Conservation (phyloP, 1,140 invertebrate species). For the Sitophilus oryzae region DNA sequence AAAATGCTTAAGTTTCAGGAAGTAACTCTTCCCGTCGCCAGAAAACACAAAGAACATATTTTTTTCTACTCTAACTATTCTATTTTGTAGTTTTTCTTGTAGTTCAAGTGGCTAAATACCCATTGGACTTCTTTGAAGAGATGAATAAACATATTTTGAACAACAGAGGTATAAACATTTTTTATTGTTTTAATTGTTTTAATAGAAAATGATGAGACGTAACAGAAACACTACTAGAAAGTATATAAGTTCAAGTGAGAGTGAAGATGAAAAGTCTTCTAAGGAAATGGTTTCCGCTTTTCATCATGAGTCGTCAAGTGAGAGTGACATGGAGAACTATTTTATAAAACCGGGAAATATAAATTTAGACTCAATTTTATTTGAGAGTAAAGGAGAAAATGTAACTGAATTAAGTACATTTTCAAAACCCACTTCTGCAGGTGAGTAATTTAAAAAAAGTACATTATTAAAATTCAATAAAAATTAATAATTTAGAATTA, state of each 20-base stretch:
- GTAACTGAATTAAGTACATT: slow-evolving; percentile 35
- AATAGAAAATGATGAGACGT: too few relatives aligned
- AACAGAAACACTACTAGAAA: slow-evolving; percentile 11
- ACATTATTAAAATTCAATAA: not conserved
- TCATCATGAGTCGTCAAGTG: slow-evolving; percentile 35
- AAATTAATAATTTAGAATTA: not conserved
- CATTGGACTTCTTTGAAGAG: too few relatives aligned
- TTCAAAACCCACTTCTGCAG: slow-evolving; percentile 37
- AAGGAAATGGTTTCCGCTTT: not conserved
- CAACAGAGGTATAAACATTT: too few relatives aligned
- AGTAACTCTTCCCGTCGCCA: too few relatives aligned
- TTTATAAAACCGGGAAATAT: slow-evolving; percentile 43
- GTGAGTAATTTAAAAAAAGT: slow-evolving; percentile 2
- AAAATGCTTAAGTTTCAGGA: too few relatives aligned
- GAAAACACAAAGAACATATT: too few relatives aligned
- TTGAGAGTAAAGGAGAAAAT: slow-evolving; percentile 28
- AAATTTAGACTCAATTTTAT: slow-evolving; percentile 46
- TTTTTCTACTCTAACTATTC: too few relatives aligned
- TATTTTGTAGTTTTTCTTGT: too few relatives aligned
- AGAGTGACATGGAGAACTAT: slow-evolving; percentile 48
- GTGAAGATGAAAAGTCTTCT: slow-evolving; percentile 17
- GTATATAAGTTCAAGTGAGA: slow-evolving; percentile 20
- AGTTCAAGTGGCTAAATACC: too few relatives aligned
- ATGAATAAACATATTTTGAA: too few relatives aligned
- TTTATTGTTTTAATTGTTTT: too few relatives aligned